Evolutionary conservation across 2,888 invertebrate species (phyloP).

Genomic region (Euplagia quadripunctaria): DNA sequence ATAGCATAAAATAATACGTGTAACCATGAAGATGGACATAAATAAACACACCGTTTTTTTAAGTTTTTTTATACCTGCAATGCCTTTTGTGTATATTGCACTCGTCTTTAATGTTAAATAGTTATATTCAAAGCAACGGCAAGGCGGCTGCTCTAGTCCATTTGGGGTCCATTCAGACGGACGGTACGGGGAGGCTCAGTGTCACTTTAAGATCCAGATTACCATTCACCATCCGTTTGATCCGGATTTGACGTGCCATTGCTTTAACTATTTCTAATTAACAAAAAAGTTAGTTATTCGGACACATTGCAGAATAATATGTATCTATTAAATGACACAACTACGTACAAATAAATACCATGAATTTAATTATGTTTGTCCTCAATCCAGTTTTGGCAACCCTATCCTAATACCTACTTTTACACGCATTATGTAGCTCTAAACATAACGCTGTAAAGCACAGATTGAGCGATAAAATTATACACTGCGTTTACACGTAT

Average conservation of each 20-base stretch:
- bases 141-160: no score
- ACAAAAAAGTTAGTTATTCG: background rate
- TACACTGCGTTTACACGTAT: conserved; percentile 42
- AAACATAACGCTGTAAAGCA: conserved; percentile 36
- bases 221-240: no score
- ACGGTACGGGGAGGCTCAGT: no score
- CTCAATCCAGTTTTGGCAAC: conserved; percentile 31
- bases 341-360: background rate
- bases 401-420: conserved; percentile 37
- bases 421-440: conserved; percentile 35
- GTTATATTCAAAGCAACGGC: no score
- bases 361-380: background rate
- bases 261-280: no score
- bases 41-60: no score
- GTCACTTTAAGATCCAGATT: no score
- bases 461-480: conserved; percentile 44
- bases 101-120: background rate
- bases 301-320: background rate
- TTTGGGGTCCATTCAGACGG: no score
- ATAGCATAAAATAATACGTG: no score
- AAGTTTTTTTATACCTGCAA: background rate
- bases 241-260: no score
- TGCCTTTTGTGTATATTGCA: background rate
- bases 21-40: no score
- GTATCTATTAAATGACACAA: background rate